These are phyloP conservation scores for Pomatorhinus ruficollis DNA, from an alignment of 2,113 vertebrate genomes.

Conservation along the genomic window DNA sequence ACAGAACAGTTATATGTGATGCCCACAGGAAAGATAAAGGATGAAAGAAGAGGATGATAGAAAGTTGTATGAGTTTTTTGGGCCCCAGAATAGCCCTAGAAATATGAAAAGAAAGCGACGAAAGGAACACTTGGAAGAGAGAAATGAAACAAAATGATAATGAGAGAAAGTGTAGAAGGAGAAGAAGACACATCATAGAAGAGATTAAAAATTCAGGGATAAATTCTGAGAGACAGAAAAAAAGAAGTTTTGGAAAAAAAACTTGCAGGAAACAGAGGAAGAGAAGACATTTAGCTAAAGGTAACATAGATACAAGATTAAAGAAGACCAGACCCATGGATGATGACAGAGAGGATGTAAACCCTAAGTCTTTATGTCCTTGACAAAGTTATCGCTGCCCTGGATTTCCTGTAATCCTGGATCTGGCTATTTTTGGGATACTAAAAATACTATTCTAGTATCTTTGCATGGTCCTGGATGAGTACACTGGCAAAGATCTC, in stretches of 20 bases:
- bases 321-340: neutral
- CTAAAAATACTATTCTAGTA: neutral
- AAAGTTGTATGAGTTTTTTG: neutral
- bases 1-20: neutral
- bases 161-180: neutral
- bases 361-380: neutral
- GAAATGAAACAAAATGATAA: neutral
- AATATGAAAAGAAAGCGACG: neutral
- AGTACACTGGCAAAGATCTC: neutral
- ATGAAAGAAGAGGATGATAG: neutral
- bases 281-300: conserved; percentile 7
- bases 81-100: neutral
- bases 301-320: conserved; percentile 33
- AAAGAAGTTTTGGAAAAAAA: neutral
- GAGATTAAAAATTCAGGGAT: neutral
- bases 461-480: neutral
- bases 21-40: neutral
- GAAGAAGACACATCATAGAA: conserved; percentile 11
- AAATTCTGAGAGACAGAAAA: neutral
- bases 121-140: conserved; percentile 33
- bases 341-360: neutral
- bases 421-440: neutral
- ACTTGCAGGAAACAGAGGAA: neutral
- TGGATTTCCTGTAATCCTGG: neutral
- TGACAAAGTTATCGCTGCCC: neutral